Percentiles rank a stretch among this genome's conserved stretches.
These are phyloP conservation scores for Molorchus minor DNA, from an alignment of 2,888 invertebrate species.

Conservation along the genomic window DNA sequence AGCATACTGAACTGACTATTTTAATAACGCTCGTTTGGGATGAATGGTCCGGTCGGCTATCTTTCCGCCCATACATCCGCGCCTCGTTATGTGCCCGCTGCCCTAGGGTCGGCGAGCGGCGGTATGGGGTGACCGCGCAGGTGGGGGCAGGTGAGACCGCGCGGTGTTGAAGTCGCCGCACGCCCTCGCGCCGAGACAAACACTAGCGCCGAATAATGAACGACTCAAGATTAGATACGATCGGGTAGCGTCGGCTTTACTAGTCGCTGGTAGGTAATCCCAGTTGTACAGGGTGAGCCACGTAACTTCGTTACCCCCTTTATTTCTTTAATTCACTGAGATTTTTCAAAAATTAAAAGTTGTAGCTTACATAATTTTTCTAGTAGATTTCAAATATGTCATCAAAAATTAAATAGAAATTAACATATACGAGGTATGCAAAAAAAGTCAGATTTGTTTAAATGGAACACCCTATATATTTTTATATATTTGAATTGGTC, in stretches of 20 bases:
- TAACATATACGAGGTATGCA: not conserved
- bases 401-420: not conserved
- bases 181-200: constrained; percentile 56
- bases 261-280: not conserved
- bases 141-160: constrained; percentile 46
- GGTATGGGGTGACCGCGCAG: constrained; percentile 23
- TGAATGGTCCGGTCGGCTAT: constrained; percentile 51
- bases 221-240: constrained; percentile 7
- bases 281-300: not conserved
- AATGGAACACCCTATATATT: no score
- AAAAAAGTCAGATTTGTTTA: no score
- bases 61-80: constrained; percentile 58
- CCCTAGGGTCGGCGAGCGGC: constrained; percentile 39
- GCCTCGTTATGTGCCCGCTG: constrained; percentile 55
- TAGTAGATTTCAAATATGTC: not conserved
- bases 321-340: not conserved
- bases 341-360: not conserved
- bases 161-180: constrained; percentile 57
- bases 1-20: constrained; percentile 38
- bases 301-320: not conserved
- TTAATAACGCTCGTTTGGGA: constrained; percentile 49
- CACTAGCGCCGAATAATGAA: constrained; percentile 40
- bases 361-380: not conserved
- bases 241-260: constrained; percentile 13
- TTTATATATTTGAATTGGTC: no score